phyloP scores from a whole-genome alignment of 2,113 vertebrate genomes.

The Chlorodrepanis virens region DNA sequence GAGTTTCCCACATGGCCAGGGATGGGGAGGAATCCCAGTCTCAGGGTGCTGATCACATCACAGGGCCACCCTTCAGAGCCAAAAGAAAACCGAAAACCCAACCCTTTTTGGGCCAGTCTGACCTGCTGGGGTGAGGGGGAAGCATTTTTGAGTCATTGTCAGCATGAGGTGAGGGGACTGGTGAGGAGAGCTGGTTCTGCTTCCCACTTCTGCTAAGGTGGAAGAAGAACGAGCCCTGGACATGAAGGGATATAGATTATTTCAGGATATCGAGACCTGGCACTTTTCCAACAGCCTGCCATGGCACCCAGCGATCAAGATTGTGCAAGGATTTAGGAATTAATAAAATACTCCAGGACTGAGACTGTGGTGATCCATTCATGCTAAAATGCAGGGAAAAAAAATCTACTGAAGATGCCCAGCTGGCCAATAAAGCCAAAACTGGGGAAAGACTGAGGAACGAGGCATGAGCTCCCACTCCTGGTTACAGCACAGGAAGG shows the following conservation, averaged over 20 bases:
- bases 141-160: rapidly evolving
- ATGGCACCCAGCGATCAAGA: background rate
- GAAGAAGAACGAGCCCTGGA: background rate
- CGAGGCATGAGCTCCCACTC: background rate
- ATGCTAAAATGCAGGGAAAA: background rate
- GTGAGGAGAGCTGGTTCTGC: background rate
- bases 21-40: background rate
- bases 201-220: background rate
- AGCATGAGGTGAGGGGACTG: background rate
- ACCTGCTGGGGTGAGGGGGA: background rate
- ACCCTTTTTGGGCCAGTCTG: background rate
- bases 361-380: background rate
- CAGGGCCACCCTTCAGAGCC: background rate
- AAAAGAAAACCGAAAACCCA: background rate
- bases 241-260: background rate
- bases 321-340: background rate
- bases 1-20: background rate
- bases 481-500: background rate
- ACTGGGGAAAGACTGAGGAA: background rate
- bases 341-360: background rate
- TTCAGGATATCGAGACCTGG: background rate
- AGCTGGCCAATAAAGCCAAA: background rate
- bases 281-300: background rate
- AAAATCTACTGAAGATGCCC: background rate
- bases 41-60: background rate